phyloP scores from a whole-genome alignment of 2,113 vertebrate genomes.

The Pogonocichla stellata region DNA sequence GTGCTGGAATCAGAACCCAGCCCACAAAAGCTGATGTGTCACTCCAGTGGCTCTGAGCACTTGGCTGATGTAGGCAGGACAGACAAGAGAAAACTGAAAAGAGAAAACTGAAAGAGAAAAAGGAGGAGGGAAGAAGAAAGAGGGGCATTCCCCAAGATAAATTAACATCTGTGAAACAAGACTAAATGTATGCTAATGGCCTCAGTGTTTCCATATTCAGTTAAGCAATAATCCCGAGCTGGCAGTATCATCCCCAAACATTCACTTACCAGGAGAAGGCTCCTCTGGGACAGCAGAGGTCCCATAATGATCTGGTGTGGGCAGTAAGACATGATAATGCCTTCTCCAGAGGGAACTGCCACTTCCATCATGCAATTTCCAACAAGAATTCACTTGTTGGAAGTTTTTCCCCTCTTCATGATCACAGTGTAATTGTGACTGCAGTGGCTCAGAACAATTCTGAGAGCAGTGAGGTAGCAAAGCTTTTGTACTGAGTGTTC shows the following conservation, averaged over 20 bases:
- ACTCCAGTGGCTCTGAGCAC: rapidly evolving
- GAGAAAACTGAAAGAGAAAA: background rate
- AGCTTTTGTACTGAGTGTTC: constrained; percentile 22
- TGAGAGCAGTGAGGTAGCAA: constrained; percentile 22
- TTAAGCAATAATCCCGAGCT: constrained; percentile 13
- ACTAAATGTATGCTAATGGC: constrained; percentile 28
- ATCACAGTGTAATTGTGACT: constrained; percentile 61
- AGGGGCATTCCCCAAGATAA: constrained; percentile 48
- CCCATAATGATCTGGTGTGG: background rate
- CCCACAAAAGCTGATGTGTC: background rate
- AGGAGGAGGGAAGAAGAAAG: background rate
- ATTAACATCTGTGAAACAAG: constrained; percentile 45
- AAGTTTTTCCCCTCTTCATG: constrained; percentile 19
- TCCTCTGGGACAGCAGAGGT: background rate
- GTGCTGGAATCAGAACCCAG: rapidly evolving
- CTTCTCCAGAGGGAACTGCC: constrained; percentile 1
- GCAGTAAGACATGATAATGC: background rate
- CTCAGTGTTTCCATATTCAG: constrained; percentile 40
- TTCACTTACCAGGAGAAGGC: background rate
- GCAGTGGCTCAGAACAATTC: constrained; percentile 35
- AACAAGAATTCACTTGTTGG: background rate
- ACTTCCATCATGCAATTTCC: background rate
- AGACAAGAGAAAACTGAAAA: no score
- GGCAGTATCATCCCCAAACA: constrained; percentile 17
- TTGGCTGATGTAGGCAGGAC: background rate